A percentile compares a stretch with the other conserved stretches of the same genome.
Evolutionary conservation across 1,140 invertebrate species (phyloP).

Genomic region (Atta texana): DNA sequence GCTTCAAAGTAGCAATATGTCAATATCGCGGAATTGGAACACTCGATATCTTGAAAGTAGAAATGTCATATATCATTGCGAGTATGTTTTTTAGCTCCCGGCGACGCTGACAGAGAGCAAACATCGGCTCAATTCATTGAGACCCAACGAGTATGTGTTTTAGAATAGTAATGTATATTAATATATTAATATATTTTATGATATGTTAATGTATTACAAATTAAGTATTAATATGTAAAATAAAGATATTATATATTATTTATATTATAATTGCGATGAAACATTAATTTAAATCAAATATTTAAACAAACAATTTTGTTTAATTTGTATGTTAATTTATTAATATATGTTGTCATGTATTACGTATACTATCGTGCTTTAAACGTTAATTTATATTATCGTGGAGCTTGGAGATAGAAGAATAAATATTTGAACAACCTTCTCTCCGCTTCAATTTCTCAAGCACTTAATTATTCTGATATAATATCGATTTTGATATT

Average conservation of each 20-base stretch:
- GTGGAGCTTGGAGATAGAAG: neutral
- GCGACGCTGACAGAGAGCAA: neutral
- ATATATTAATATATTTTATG: neutral
- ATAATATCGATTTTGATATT: slow-evolving; percentile 17
- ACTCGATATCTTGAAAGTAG: slow-evolving; percentile 17
- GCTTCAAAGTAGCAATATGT: slow-evolving; percentile 38
- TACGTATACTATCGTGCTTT: neutral
- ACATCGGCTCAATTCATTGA: neutral
- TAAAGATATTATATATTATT: neutral
- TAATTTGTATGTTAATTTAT: neutral
- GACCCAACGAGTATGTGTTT: neutral
- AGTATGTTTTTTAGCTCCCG: neutral
- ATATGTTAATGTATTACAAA: neutral
- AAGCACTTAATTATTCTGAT: slow-evolving; percentile 7
- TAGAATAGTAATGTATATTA: neutral
- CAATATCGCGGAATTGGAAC: slow-evolving; percentile 38
- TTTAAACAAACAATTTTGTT: neutral
- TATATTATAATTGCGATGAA: neutral
- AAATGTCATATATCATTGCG: slow-evolving; percentile 31
- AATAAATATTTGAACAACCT: slow-evolving; percentile 24
- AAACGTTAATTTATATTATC: neutral
- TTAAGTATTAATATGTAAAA: neutral
- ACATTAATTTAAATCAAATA: neutral
- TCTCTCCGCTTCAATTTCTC: slow-evolving; percentile 27
- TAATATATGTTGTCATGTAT: neutral